These are phyloP conservation scores for Telmatherina bonti DNA, from an alignment of 2,797 vertebrate species.

Conservation along the genomic window DNA sequence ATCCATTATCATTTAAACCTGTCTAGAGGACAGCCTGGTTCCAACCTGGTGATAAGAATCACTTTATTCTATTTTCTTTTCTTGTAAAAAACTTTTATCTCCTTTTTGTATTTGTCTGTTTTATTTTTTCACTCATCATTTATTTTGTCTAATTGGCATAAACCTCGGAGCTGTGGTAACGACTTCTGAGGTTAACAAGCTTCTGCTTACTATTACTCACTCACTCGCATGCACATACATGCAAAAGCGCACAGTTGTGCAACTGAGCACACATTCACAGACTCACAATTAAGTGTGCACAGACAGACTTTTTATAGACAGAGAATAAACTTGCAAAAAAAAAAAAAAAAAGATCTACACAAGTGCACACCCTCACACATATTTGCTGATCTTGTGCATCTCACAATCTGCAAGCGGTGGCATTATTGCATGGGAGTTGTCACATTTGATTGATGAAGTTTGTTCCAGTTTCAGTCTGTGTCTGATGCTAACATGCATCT, in stretches of 20 bases:
- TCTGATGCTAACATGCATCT: constrained; percentile 17
- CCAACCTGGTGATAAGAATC: constrained; percentile 56
- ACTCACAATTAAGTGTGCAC: not conserved
- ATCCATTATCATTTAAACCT: constrained; percentile 17
- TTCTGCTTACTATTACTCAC: constrained; percentile 72
- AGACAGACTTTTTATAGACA: constrained; percentile 5
- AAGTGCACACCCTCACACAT: not conserved
- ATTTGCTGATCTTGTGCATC: not conserved
- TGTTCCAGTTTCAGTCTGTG: constrained; percentile 24
- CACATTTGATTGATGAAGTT: constrained; percentile 42
- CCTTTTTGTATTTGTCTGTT: constrained; percentile 61
- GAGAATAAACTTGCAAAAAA: constrained; percentile 8
- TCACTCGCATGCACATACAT: constrained; percentile 1
- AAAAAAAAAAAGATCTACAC: not conserved
- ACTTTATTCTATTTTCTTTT: constrained; percentile 31
- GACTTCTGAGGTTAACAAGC: constrained; percentile 73
- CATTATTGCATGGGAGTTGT: constrained; percentile 24
- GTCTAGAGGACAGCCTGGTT: constrained; percentile 18
- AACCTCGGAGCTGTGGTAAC: constrained; percentile 78
- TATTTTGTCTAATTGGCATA: constrained; percentile 72
- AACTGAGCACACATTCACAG: constrained; percentile 9
- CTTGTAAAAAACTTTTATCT: constrained; percentile 55
- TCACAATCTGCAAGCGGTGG: constrained; percentile 26
- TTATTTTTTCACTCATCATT: constrained; percentile 54
- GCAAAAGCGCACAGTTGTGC: constrained; percentile 17